phyloP scores from a whole-genome alignment of 2,888 invertebrate species.

The Philonicus albiceps region DNA sequence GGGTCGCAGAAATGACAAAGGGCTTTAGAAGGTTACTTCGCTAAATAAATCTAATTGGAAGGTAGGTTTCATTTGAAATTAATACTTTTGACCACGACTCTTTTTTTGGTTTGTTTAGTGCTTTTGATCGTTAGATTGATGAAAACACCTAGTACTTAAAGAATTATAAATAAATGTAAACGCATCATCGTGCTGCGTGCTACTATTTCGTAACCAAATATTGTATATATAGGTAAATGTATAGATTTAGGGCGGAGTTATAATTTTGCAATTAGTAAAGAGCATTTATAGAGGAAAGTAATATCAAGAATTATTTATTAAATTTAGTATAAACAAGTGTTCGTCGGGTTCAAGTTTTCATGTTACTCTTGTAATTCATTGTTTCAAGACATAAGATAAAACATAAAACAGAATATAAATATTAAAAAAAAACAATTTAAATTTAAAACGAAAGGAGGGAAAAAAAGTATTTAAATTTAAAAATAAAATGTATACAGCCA shows the following conservation, averaged over 20 bases:
- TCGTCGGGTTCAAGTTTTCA: slow-evolving; percentile 64
- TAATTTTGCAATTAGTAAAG: neutral
- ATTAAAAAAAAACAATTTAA: neutral
- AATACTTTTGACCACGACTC: neutral
- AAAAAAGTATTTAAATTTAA: slow-evolving; percentile 46
- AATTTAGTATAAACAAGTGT: slow-evolving; percentile 56
- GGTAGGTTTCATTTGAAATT: neutral
- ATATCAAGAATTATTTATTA: slow-evolving; percentile 51
- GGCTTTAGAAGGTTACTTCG: neutral
- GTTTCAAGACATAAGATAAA: slow-evolving; percentile 46
- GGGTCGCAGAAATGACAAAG: neutral
- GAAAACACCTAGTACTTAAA: slow-evolving; percentile 25
- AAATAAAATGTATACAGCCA: slow-evolving; percentile 47
- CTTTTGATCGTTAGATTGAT: neutral
- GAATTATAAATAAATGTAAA: slow-evolving; percentile 24
- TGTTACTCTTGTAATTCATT: slow-evolving; percentile 31
- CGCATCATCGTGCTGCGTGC: slow-evolving; percentile 49
- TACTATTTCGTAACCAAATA: slow-evolving; percentile 22
- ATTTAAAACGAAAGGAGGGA: slow-evolving; percentile 20
- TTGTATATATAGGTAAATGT: slow-evolving; percentile 9
- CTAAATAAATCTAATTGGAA: neutral
- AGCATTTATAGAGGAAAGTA: slow-evolving; percentile 12
- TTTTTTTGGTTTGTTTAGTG: neutral
- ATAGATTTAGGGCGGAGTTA: neutral
- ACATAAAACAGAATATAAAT: slow-evolving; percentile 4